These are phyloP conservation scores for Lymantria monacha DNA, from an alignment of 2,888 invertebrate species.

Conservation along the genomic window DNA sequence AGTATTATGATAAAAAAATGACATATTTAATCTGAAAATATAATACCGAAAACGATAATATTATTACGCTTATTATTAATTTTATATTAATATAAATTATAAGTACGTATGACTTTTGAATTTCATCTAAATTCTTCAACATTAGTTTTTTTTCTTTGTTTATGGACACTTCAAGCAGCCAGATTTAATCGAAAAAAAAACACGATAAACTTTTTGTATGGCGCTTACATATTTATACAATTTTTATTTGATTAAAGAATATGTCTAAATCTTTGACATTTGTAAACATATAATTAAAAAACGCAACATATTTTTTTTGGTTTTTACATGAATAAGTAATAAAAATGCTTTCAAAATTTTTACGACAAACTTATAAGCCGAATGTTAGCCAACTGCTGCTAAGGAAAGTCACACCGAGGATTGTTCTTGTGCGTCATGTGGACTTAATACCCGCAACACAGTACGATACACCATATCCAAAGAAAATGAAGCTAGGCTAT, in stretches of 20 bases:
- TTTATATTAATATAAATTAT: constrained; percentile 50
- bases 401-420: constrained; percentile 15
- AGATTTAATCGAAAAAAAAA: constrained; percentile 5
- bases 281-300: neutral
- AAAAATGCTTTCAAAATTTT: constrained; percentile 52
- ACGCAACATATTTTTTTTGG: neutral
- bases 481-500: constrained; percentile 42
- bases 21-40: constrained; percentile 35
- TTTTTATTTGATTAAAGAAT: constrained; percentile 2
- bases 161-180: constrained; percentile 9
- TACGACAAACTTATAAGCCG: constrained; percentile 28
- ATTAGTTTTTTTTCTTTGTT: constrained; percentile 11
- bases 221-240: neutral
- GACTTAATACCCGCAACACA: constrained; percentile 54
- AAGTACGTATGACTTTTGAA: constrained; percentile 63
- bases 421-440: constrained; percentile 13
- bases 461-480: constrained; percentile 54
- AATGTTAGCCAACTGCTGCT: constrained; percentile 17
- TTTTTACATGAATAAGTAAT: neutral
- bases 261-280: neutral
- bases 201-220: neutral
- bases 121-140: constrained; percentile 48
- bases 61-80: constrained; percentile 57
- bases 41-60: constrained; percentile 25
- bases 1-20: constrained; percentile 36